A percentile compares a stretch with the other conserved stretches of the same genome.
These are phyloP conservation scores for Tuberolachnus salignus DNA, from an alignment of 2,888 invertebrate species.

Conservation along the genomic window DNA sequence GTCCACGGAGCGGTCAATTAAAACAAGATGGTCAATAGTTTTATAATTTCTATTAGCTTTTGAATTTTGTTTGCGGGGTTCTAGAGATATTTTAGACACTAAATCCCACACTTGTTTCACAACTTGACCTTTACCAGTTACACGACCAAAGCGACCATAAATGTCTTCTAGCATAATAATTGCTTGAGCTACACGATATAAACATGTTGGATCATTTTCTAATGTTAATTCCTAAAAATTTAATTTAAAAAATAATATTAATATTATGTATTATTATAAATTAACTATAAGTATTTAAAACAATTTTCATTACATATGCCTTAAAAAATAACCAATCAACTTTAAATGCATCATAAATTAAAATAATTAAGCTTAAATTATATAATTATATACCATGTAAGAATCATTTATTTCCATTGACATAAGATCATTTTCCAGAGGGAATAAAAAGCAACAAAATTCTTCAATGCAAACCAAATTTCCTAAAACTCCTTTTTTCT, in stretches of 20 bases:
- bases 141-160: slow-evolving; percentile 86
- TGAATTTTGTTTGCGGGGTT: slow-evolving; percentile 65
- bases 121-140: slow-evolving; percentile 87
- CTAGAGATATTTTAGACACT: slow-evolving; percentile 75
- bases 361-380: neutral
- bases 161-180: slow-evolving; percentile 83
- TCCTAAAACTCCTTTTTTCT: slow-evolving; percentile 80
- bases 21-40: slow-evolving; percentile 83
- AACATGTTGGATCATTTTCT: slow-evolving; percentile 86
- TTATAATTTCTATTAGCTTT: slow-evolving; percentile 63
- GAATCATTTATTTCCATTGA: slow-evolving; percentile 87
- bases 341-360: no score
- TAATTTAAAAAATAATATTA: slow-evolving; percentile 3
- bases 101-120: slow-evolving; percentile 90
- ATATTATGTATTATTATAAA: no score
- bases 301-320: no score
- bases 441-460: slow-evolving; percentile 84
- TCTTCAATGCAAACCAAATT: slow-evolving; percentile 80
- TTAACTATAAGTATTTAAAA: neutral
- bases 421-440: slow-evolving; percentile 89
- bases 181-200: slow-evolving; percentile 87
- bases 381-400: slow-evolving; percentile 68
- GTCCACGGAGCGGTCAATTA: slow-evolving; percentile 91
- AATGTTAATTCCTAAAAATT: slow-evolving; percentile 74
- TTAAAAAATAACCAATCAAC: no score